Conservation (phyloP, 2,888 invertebrate genomes). For the Ectropis crepuscularia region DNA sequence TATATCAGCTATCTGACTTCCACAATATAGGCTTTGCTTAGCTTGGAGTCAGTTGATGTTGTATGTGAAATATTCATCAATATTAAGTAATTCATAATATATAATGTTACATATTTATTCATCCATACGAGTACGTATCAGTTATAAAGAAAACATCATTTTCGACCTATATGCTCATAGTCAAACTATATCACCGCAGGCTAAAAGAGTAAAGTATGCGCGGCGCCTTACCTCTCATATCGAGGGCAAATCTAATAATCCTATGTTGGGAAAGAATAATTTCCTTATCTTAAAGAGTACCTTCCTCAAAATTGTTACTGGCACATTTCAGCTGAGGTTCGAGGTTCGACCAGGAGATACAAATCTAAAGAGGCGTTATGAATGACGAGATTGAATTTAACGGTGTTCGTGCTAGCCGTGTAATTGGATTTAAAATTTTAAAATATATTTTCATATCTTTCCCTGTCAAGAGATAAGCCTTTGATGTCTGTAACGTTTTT, state of each 20-base stretch:
- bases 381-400: constrained; percentile 21
- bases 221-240: constrained; percentile 44
- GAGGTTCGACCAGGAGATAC: constrained; percentile 17
- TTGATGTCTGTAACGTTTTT: background rate
- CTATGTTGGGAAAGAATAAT: constrained; percentile 50
- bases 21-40: too few relatives aligned
- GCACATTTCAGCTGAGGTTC: constrained; percentile 30
- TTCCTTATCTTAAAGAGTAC: constrained; percentile 51
- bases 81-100: too few relatives aligned
- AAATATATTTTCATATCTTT: too few relatives aligned
- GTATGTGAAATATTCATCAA: too few relatives aligned
- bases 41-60: too few relatives aligned
- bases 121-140: too few relatives aligned
- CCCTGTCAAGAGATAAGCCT: background rate
- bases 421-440: background rate
- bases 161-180: too few relatives aligned
- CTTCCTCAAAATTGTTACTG: constrained; percentile 41
- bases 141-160: too few relatives aligned
- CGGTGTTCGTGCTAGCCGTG: background rate
- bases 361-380: constrained; percentile 25
- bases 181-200: too few relatives aligned
- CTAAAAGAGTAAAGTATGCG: constrained; percentile 2
- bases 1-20: too few relatives aligned
- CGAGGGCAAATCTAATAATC: constrained; percentile 57
- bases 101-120: too few relatives aligned